phyloP scores from a whole-genome alignment of 2,113 vertebrate species.

The Seriola dumerili region DNA sequence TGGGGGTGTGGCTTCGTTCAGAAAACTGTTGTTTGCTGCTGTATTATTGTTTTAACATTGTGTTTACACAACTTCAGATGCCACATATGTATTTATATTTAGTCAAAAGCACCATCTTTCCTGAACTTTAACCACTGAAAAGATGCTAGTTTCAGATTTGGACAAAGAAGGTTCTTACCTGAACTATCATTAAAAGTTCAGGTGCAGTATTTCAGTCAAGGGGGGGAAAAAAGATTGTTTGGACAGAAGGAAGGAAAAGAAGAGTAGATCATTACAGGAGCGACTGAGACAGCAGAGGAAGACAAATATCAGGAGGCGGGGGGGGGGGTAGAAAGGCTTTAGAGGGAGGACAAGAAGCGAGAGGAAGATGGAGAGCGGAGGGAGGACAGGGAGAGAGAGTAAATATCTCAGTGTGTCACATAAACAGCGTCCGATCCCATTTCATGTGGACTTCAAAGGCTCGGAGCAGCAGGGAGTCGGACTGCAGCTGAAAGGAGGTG shows the following conservation, averaged over 20 bases:
- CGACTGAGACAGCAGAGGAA: not conserved
- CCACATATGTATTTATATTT: too few species aligned
- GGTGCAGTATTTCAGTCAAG: not conserved
- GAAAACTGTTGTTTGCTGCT: too few species aligned
- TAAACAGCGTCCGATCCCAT: slow-evolving; percentile 35
- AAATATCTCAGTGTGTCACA: slow-evolving; percentile 1
- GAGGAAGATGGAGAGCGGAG: not conserved
- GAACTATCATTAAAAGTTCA: not conserved
- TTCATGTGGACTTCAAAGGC: slow-evolving; percentile 49
- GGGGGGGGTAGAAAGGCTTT: not conserved
- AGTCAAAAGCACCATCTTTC: too few species aligned
- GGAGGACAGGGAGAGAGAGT: not conserved
- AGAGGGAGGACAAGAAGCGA: not conserved
- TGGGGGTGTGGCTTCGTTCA: too few species aligned
- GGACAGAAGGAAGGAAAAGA: not conserved
- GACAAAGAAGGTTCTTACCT: too few species aligned
- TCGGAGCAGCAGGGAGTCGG: slow-evolving; percentile 8
- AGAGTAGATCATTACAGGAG: not conserved
- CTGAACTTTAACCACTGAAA: too few species aligned
- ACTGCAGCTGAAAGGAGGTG: slow-evolving; percentile 23
- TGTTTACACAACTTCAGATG: too few species aligned
- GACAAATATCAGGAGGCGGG: not conserved
- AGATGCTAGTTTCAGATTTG: too few species aligned
- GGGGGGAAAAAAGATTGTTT: too few species aligned
- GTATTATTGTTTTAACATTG: too few species aligned